Evolutionary conservation across 2,888 invertebrate genomes (phyloP), one percentile per base, ranked within the genome.

Genomic region (Philereme transversata): DNA sequence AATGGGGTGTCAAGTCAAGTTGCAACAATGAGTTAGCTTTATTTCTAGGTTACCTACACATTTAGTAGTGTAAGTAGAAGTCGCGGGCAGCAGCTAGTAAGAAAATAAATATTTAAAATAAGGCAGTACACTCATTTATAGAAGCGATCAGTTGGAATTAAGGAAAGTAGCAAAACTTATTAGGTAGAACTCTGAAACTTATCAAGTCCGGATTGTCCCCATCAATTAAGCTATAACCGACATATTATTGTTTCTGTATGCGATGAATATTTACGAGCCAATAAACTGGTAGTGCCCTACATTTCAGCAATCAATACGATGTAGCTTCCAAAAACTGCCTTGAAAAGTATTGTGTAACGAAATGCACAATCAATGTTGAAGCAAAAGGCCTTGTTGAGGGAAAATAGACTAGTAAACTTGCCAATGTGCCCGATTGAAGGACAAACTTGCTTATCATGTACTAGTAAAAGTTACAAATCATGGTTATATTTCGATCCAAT

Each of bases 201-300:
- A 33, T 56, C 22, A 73, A 73, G 50, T 59, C 43, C 57, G 41
- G 59, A 68, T 64, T 33, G 59, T 54, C 60, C 62, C 57, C 63
- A 62, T 69, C 69, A 58, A 72, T 72, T 66, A 68, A 65, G 59
- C 65, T 70, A 68, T 73, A 74, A 72, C 67, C 61, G 64, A 51
- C 62, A 63, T 66, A 69, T 74, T 74, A 76, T 75, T 76, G 74
- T 76, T 77, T 77, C 69, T 69, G 64, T 74, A 70, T 69, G 63
- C 71, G 74, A 79, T 78, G 75, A 81, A 80, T 84, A 83, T 84
- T 88, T 83, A 87, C 77, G 79, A 82, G 69, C 65, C 75, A 64
- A 80, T 83, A 83, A 83, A 82, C 71, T 75, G 74, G 70, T 69
- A 68, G 68, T 83, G 88, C 78, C 87, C 90, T 87, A 88, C 82